Conservation (phyloP, 2,113 vertebrate species). For the Raja brachyura region DNA sequence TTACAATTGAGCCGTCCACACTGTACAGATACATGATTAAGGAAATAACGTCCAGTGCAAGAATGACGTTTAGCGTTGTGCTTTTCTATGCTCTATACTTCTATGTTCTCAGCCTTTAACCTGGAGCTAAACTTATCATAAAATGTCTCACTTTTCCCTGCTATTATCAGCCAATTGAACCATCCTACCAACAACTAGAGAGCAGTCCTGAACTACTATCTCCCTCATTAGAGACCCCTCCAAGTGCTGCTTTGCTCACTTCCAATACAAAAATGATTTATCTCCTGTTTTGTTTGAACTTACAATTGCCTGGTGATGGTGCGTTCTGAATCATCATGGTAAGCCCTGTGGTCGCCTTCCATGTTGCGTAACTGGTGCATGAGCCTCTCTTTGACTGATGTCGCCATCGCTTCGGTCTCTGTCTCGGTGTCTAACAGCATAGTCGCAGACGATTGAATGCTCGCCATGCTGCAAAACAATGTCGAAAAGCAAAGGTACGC, state of each 20-base stretch:
- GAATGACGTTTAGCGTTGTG: no score
- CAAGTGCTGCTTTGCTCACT: not conserved
- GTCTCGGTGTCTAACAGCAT: not conserved
- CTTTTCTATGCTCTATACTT: no score
- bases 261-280: not conserved
- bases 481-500: not conserved
- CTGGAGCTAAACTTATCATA: no score
- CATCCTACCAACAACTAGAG: no score
- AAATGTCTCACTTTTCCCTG: no score
- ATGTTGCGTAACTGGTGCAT: conserved; percentile 50
- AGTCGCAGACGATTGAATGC: not conserved
- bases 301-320: conserved; percentile 50
- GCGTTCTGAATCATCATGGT: conserved; percentile 36
- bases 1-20: no score
- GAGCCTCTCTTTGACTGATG: conserved; percentile 45
- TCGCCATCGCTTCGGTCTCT: conserved; percentile 38
- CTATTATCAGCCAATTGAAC: no score
- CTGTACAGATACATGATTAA: no score
- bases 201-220: no score
- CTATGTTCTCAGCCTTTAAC: no score
- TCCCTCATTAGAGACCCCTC: not conserved
- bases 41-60: no score
- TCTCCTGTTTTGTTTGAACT: conserved; percentile 41
- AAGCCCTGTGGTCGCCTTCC: conserved; percentile 45
- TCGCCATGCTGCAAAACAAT: not conserved